Percentiles rank a stretch among this genome's conserved stretches.
These are phyloP conservation scores for Acheta domesticus DNA, from an alignment of 2,888 invertebrate genomes.

Conservation along the genomic window DNA sequence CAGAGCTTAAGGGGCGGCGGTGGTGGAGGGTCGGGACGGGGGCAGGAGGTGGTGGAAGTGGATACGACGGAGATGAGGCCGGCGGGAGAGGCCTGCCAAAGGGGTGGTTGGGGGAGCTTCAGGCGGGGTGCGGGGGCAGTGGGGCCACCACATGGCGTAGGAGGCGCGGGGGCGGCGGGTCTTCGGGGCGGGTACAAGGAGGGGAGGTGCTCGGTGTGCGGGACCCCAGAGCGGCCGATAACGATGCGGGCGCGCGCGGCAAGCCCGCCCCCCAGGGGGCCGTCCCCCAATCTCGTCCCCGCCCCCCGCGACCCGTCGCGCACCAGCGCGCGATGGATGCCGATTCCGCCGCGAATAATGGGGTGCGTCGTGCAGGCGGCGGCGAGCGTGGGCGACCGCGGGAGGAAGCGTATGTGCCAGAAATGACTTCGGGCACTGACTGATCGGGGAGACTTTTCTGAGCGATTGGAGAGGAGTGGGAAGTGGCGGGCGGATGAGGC, in stretches of 20 bases:
- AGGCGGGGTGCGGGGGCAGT: background rate
- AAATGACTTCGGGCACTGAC: no score
- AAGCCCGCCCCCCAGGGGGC: background rate
- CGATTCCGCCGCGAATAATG: background rate
- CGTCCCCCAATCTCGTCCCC: background rate
- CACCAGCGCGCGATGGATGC: no score
- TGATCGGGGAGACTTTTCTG: no score
- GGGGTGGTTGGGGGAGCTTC: no score
- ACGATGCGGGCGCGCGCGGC: background rate
- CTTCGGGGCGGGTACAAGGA: background rate
- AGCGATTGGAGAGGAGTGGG: no score
- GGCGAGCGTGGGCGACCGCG: no score
- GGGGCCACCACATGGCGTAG: background rate
- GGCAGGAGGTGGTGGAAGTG: background rate
- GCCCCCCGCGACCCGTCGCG: background rate
- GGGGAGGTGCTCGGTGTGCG: background rate
- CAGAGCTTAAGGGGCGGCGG: background rate
- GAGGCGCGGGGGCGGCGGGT: background rate
- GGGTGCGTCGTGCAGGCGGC: background rate
- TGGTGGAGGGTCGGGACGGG: background rate
- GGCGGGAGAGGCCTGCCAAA: no score
- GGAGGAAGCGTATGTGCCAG: no score
- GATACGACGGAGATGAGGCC: background rate
- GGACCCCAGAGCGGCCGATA: background rate
- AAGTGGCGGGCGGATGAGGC: no score